Evolutionary conservation across 2,797 vertebrate species (phyloP), one percentile per base, ranked within the genome.

Genomic region (Setipinna tenuifilis): DNA sequence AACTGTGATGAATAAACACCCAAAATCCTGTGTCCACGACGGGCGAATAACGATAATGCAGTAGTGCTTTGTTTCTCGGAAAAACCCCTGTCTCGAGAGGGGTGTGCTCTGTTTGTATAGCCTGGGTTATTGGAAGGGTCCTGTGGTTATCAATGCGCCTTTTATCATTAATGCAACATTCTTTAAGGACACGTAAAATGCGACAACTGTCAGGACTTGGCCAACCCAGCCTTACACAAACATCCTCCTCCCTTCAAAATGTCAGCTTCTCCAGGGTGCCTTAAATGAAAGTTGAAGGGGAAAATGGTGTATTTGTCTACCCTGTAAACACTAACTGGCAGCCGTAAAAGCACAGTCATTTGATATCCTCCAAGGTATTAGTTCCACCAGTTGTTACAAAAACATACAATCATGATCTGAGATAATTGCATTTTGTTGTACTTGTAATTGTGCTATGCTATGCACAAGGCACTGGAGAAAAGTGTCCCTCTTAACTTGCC

Each of bases 141-240:
- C 19, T 44, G 71, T 44, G 71, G 35, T 78, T 78, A 78, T 78
- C 71, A 78, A 78, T 11, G 35, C 9, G 68, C 68, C 0, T 35
- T 35, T 75, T 78, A 78, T 78, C 71, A 78, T 6, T 78, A 44
- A 21, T 35, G 71, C 68, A 75, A 35, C 68, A 75, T 75, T 17
- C 6, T 28, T 17, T 75, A 41, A 75, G 35, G 14, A n/a, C 71
- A 31, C 17, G 14, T 44, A 41, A 71, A 71, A 71, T 71, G 31
- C 68, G 35, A 78, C 71, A 78, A 35, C 31, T 78, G 6, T 19
- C 71, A 19, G 6, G 17, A 7, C 6, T 21, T 78, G 16, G 35
- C 16, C 19, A 78, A 31, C 31, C 71, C 6, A 44, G 71, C 71
- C 71, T 41, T 75, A 44, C 17, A 21, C 31, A 78, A 78, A 78